Evolutionary conservation across 2,797 vertebrate genomes (phyloP).

Genomic region (Cossypha heuglini): DNA sequence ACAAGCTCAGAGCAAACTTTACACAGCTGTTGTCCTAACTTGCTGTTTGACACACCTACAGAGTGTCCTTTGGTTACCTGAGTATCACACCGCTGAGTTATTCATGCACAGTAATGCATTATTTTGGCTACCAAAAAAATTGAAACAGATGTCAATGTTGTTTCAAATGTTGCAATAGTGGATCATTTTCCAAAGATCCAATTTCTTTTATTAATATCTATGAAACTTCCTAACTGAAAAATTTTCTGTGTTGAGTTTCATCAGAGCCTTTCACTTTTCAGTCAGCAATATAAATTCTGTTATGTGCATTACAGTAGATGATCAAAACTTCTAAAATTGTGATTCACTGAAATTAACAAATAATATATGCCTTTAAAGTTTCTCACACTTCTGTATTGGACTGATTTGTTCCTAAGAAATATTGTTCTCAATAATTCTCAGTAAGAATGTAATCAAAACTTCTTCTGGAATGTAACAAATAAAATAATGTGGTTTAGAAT

Average conservation of each 20-base stretch:
- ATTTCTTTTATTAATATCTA: not conserved
- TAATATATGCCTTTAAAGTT: not conserved
- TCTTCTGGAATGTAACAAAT: not conserved
- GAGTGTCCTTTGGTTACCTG: not conserved
- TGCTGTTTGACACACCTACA: constrained; percentile 37
- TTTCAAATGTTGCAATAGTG: not conserved
- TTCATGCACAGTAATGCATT: not conserved
- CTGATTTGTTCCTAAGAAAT: not conserved
- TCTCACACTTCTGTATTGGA: not conserved
- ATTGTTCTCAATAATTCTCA: not conserved
- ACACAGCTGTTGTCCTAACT: not conserved
- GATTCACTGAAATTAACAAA: not conserved
- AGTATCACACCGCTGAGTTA: not conserved
- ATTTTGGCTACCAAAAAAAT: not conserved
- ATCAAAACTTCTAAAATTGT: not conserved
- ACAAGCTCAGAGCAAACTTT: not conserved
- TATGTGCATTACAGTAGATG: not conserved
- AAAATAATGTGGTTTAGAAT: not conserved
- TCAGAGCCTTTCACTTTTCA: not conserved
- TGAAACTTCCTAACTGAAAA: not conserved
- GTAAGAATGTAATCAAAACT: not conserved
- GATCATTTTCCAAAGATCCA: not conserved
- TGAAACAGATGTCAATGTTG: not conserved
- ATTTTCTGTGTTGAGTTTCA: not conserved
- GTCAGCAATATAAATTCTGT: not conserved